phyloP scores from a whole-genome alignment of 2,113 vertebrate species.

The Apaloderma vittatum region DNA sequence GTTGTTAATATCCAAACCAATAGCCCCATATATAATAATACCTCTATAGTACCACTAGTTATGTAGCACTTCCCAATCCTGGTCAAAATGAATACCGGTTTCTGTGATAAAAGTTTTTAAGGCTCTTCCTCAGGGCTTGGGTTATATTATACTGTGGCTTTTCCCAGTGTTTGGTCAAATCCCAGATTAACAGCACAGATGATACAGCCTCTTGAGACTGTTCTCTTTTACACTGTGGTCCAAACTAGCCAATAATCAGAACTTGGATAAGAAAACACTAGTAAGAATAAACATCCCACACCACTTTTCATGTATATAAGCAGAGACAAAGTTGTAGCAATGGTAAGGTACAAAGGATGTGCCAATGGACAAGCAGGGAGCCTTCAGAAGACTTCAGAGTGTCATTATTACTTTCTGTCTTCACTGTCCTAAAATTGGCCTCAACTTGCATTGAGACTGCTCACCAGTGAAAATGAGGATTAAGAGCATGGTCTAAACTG shows the following conservation, averaged over 20 bases:
- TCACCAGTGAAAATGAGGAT: background rate
- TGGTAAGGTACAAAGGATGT: background rate
- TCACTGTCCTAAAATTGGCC: background rate
- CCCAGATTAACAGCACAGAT: background rate
- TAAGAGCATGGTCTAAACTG: background rate
- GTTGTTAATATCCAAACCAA: background rate
- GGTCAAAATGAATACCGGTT: background rate
- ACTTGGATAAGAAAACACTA: background rate
- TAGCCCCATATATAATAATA: background rate
- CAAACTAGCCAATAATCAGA: background rate
- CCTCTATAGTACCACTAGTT: background rate
- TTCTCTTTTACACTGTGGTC: background rate
- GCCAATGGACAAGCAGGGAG: background rate
- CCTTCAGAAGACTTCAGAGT: background rate
- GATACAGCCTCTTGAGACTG: background rate
- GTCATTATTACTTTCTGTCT: background rate
- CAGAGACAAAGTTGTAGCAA: background rate
- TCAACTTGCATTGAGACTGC: background rate
- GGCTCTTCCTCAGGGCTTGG: background rate
- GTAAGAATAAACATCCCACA: background rate
- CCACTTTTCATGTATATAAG: background rate
- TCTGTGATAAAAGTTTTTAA: background rate
- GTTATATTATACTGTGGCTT: background rate
- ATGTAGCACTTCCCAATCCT: background rate
- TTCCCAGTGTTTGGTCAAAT: background rate